phyloP scores from a whole-genome alignment of 2,797 vertebrate genomes.

The Acanthiza pusilla region DNA sequence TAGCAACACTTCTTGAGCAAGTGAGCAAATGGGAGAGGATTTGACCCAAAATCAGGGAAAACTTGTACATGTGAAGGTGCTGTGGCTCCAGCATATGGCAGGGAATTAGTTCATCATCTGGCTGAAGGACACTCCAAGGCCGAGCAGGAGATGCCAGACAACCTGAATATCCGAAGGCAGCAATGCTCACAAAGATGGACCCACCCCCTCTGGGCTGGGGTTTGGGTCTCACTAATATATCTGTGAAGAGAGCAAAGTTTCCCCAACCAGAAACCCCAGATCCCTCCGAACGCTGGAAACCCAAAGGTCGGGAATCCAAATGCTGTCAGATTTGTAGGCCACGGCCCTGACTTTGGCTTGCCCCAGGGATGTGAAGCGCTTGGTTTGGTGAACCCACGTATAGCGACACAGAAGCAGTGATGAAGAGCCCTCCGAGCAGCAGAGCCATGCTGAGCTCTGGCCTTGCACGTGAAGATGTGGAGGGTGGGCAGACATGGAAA shows the following conservation, averaged over 20 bases:
- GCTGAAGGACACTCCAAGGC: background rate
- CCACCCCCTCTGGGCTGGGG: background rate
- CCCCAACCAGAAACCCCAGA: background rate
- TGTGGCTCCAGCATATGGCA: background rate
- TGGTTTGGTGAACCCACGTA: background rate
- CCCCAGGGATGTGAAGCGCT: background rate
- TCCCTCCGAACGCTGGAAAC: background rate
- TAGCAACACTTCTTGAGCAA: background rate
- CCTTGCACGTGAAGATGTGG: accelerated
- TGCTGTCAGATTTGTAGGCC: background rate
- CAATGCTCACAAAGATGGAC: background rate
- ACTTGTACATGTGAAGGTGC: background rate
- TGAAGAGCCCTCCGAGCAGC: background rate
- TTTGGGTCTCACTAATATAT: background rate
- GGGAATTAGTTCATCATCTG: background rate
- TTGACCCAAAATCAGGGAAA: background rate
- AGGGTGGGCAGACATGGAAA: background rate
- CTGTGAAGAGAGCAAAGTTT: background rate
- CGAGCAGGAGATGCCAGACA: background rate
- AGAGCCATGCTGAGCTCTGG: background rate
- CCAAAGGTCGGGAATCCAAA: background rate
- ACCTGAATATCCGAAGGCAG: background rate
- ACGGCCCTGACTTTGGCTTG: background rate
- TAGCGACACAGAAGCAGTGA: background rate
- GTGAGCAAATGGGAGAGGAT: background rate